Evolutionary conservation across 2,113 vertebrate species (phyloP).

Genomic region (Prunella himalayana): DNA sequence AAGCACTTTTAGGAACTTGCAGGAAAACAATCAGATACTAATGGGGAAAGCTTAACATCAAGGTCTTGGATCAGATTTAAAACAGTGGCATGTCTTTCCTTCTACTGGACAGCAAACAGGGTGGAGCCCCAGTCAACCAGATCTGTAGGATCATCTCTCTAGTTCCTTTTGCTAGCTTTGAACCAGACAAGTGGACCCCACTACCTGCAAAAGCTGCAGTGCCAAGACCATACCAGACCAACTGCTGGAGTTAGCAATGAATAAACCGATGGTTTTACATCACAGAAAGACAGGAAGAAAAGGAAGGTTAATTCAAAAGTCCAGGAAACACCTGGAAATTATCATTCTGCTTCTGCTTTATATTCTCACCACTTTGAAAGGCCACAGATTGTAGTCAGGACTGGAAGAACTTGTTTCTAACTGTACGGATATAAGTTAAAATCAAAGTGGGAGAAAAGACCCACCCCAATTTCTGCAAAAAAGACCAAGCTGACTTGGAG

Average conservation of each 20-base stretch:
- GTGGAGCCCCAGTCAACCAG: neutral
- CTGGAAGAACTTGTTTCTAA: neutral
- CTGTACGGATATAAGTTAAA: neutral
- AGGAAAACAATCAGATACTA: neutral
- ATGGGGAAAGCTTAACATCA: neutral
- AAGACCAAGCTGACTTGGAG: neutral
- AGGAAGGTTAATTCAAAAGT: neutral
- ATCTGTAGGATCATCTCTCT: neutral
- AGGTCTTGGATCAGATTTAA: neutral
- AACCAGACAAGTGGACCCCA: neutral
- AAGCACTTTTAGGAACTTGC: neutral
- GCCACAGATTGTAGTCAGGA: neutral
- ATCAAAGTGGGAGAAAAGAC: neutral
- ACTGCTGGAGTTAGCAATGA: neutral
- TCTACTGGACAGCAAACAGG: neutral
- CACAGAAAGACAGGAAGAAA: neutral
- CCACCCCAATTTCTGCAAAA: neutral
- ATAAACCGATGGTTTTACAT: neutral
- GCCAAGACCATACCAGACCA: neutral
- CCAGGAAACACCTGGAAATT: neutral
- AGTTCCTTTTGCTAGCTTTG: neutral
- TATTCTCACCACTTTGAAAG: neutral
- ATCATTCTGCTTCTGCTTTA: neutral
- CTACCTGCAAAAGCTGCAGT: neutral
- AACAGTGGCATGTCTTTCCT: neutral